Percentiles rank a stretch among this genome's conserved stretches.
These are phyloP conservation scores for Enteromius treurensis DNA, from an alignment of 2,797 vertebrate genomes.

Conservation along the genomic window DNA sequence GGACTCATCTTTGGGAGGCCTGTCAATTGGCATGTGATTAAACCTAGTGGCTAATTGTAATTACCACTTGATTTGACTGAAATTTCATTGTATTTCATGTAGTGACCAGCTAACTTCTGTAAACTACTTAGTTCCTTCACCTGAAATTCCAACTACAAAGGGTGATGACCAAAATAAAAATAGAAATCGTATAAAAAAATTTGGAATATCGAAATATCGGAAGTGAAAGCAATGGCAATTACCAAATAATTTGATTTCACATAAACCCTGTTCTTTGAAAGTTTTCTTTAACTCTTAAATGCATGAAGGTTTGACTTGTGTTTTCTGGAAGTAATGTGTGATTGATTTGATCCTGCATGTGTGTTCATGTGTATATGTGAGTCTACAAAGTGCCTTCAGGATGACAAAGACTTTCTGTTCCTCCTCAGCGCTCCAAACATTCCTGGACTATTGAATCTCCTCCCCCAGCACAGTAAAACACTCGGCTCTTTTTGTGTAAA, in stretches of 20 bases:
- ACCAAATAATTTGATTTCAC: neutral
- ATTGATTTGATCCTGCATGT: constrained; percentile 9
- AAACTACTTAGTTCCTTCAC: neutral
- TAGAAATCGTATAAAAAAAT: neutral
- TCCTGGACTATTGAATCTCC: constrained; percentile 63
- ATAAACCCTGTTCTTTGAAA: neutral
- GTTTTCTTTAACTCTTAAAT: no score
- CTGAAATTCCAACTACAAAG: neutral
- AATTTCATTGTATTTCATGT: neutral
- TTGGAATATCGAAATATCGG: no score
- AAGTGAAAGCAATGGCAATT: neutral
- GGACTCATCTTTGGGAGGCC: neutral
- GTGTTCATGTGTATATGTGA: constrained; percentile 11
- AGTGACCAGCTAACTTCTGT: neutral
- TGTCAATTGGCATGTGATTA: neutral
- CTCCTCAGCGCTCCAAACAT: constrained; percentile 60
- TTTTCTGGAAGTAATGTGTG: constrained; percentile 6
- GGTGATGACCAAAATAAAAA: neutral
- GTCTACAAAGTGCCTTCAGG: constrained; percentile 21
- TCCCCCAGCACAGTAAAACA: constrained; percentile 57
- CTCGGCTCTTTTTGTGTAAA: constrained; percentile 61
- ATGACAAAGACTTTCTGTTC: constrained; percentile 71
- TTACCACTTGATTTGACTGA: neutral
- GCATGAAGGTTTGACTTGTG: neutral
- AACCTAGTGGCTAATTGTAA: neutral